phyloP scores from a whole-genome alignment of 2,113 vertebrate genomes.

The Clarias magur region DNA sequence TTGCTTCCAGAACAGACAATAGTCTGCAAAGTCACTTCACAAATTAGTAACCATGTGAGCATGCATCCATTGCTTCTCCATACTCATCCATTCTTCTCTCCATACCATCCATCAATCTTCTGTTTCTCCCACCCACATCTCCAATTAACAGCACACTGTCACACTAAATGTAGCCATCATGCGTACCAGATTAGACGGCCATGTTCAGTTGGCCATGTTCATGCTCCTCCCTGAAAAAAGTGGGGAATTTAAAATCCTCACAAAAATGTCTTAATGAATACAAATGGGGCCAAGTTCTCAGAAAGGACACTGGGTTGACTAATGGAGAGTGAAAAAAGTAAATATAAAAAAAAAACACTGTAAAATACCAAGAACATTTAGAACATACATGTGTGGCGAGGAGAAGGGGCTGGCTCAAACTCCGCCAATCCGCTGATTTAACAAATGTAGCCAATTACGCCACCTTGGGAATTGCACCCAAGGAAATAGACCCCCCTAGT shows the following conservation, averaged over 20 bases:
- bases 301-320: background rate
- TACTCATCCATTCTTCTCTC: background rate
- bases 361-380: background rate
- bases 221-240: constrained; percentile 24
- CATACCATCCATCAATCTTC: constrained; percentile 4
- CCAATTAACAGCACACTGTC: background rate
- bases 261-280: constrained; percentile 51
- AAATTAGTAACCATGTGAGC: constrained; percentile 61
- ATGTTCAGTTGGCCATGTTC: too few species aligned
- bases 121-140: constrained; percentile 21
- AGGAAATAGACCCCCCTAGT: too few species aligned
- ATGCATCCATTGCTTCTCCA: background rate
- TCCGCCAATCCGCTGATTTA: too few species aligned
- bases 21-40: constrained; percentile 66
- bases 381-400: too few species aligned
- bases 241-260: constrained; percentile 44
- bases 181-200: constrained; percentile 37
- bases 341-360: background rate
- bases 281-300: constrained; percentile 28
- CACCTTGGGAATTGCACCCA: too few species aligned
- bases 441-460: too few species aligned
- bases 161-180: constrained; percentile 40
- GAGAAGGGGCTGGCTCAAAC: too few species aligned
- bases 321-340: background rate
- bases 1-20: constrained; percentile 76